Base-by-base conservation (phyloP, 1,140 invertebrate genomes). In the Gerris buenoi region DNA sequence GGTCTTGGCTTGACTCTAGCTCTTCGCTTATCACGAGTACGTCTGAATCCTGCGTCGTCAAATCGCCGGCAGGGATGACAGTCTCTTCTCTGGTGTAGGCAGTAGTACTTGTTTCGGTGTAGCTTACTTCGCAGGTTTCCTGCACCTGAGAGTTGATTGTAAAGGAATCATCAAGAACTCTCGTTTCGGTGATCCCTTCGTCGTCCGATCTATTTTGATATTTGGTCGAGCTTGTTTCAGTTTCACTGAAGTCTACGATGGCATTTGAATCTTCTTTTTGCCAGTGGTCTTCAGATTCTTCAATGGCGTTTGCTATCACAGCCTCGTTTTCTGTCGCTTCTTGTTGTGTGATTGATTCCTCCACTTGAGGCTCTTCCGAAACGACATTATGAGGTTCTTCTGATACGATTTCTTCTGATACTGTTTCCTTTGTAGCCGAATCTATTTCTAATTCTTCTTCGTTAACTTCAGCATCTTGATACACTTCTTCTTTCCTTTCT, bases 371-470 rank as follows among this genome's bases (percentile, higher is more conserved):
- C 5, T 5, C 33, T 18, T 46, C 33, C 18, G 33, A 10, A 10
- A 18, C 5, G 33, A 46, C 18, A 10, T 46, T 5, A 18, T 46
- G 5, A 10, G 33, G 18, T 46, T 46, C 33, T 10, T 46, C 33
- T 46, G 33, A 18, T 46, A 10, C 33, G 18, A 10, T 46, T 46
- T 10, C 33, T 46, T 46, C 5, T 5, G 5, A 5, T 10, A 46
- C 18, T 46, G 5, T 18, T 46, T 46, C 33, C 5, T 10, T 18
- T 10, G 18, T 46, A 46, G 33, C 18, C 33, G 33, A 18, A 10
- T 64, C 57, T 56, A 57, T 29, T 27, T 46, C 65, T 65, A 67
- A n/a, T 63, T 27, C 26, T 1, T 26, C 28, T 25, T 67, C 26
- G 33, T 67, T 23, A 15, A 57, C 66, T 23, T 28, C 59, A 13